phyloP scores from a whole-genome alignment of 2,113 vertebrate genomes.

The Sus scrofa region T2T-Sscrofa CM000826.6:24568001-24568500 shows the following conservation, averaged over 20 bases:
- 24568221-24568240: background rate
- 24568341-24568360: background rate
- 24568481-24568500: background rate
- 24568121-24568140: background rate
- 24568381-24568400: background rate
- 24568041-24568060: background rate
- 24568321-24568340: background rate
- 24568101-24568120: background rate
- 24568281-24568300: background rate
- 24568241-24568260: background rate
- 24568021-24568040: background rate
- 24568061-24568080: background rate
- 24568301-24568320: background rate
- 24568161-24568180: background rate
- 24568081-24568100: background rate
- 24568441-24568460: background rate
- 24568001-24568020: conserved; percentile 34
- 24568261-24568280: background rate
- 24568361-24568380: background rate
- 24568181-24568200: background rate
- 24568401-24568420: background rate
- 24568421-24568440: background rate
- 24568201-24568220: background rate
- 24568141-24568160: background rate
- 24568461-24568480: background rate